phyloP scores from a whole-genome alignment of 2,888 invertebrate species.

The Crematogaster levior region DNA sequence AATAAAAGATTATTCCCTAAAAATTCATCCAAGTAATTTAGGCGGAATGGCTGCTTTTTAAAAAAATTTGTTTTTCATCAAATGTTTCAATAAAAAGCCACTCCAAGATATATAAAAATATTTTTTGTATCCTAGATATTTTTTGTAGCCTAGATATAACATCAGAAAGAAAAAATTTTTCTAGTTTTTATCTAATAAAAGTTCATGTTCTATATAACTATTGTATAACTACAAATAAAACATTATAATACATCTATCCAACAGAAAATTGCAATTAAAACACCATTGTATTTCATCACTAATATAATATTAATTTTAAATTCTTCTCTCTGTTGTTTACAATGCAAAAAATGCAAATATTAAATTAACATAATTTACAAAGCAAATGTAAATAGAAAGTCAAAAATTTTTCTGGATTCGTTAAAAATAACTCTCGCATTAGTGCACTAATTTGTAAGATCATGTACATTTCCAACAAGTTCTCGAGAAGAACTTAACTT shows the following conservation, averaged over 20 bases:
- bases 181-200: too few species aligned
- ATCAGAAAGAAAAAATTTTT: too few species aligned
- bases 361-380: conserved; percentile 22
- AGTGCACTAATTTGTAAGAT: conserved; percentile 56
- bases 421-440: conserved; percentile 45
- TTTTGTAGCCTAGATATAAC: too few species aligned
- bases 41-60: too few species aligned
- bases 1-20: too few species aligned
- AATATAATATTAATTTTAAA: background rate
- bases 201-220: background rate
- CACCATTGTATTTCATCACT: background rate
- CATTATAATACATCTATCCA: background rate
- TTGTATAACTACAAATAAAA: background rate
- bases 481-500: conserved; percentile 23
- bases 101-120: too few species aligned
- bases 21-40: too few species aligned
- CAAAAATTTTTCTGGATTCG: background rate
- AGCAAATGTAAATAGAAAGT: background rate
- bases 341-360: background rate
- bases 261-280: background rate
- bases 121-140: too few species aligned
- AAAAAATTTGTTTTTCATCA: too few species aligned
- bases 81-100: too few species aligned
- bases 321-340: background rate
- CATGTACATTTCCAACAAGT: conserved; percentile 29